phyloP scores from a whole-genome alignment of 2,888 invertebrate species.

The Machimus rusticus region DNA sequence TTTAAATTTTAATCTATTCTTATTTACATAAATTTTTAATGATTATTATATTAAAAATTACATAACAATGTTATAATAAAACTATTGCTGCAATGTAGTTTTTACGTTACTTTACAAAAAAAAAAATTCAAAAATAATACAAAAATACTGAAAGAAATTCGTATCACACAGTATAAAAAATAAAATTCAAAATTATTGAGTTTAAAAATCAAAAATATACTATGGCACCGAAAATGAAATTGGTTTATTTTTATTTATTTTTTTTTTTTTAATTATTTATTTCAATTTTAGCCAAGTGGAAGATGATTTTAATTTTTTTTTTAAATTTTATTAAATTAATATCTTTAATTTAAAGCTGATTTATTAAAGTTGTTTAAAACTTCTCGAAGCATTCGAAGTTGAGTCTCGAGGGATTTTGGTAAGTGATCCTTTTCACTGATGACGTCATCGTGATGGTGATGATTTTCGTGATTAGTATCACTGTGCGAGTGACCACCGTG shows the following conservation, averaged over 20 bases:
- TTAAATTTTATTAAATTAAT: background rate
- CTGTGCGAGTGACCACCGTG: slow-evolving; percentile 4
- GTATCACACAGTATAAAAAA: background rate
- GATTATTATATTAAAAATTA: background rate
- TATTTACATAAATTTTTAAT: background rate
- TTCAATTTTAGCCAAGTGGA: background rate
- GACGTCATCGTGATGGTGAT: background rate
- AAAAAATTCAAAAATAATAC: background rate
- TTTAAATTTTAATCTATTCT: background rate
- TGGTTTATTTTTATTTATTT: background rate
- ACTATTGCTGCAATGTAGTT: background rate
- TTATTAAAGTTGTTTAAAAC: background rate
- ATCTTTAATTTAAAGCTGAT: background rate
- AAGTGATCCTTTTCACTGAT: background rate
- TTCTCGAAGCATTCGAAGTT: slow-evolving; percentile 4
- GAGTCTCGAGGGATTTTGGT: background rate
- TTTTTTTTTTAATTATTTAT: no score
- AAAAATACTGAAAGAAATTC: background rate
- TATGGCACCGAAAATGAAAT: background rate
- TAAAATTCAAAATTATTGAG: background rate
- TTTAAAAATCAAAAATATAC: background rate
- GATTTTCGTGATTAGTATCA: background rate
- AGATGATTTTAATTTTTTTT: background rate
- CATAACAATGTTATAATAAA: background rate
- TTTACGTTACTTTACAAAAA: background rate